Percentiles rank a stretch among this genome's conserved stretches.
phyloP scores from a whole-genome alignment of 2,113 vertebrate genomes.

The Promerops cafer region DNA sequence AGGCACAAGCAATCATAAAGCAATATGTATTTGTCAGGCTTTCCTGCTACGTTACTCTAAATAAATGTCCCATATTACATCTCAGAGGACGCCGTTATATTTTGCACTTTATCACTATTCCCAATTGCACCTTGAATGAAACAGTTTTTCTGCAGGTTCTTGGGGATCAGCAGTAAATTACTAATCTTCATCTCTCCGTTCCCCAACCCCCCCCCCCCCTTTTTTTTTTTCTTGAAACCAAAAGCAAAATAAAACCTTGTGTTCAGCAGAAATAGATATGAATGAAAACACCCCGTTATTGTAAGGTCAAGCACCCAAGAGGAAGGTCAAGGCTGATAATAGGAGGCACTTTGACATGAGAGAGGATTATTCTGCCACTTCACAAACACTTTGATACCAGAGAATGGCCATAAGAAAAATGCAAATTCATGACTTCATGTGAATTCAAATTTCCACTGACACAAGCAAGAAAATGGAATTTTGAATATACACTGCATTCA shows the following conservation, averaged over 20 bases:
- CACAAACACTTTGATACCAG: not conserved
- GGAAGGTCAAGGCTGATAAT: not conserved
- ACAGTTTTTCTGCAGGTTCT: not conserved
- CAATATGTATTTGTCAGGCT: not conserved
- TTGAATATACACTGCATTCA: not conserved
- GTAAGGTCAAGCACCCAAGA: not conserved
- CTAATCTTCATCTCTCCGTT: not conserved
- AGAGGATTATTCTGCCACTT: not conserved
- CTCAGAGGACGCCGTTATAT: not conserved
- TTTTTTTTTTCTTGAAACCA: not conserved
- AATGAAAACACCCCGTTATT: not conserved
- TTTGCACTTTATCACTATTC: not conserved
- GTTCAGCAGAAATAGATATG: not conserved
- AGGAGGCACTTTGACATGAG: not conserved
- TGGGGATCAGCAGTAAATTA: not conserved
- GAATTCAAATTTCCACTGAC: not conserved
- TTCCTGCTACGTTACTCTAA: not conserved
- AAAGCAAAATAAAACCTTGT: not conserved
- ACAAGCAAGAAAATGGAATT: not conserved
- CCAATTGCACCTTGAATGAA: not conserved
- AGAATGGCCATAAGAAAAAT: not conserved
- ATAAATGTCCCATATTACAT: not conserved
- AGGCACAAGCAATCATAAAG: not conserved
- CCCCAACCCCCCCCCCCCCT: fast-evolving
- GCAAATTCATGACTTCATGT: not conserved